Base-by-base conservation (phyloP, 2,888 invertebrate genomes). In the Apodemia zela region DNA sequence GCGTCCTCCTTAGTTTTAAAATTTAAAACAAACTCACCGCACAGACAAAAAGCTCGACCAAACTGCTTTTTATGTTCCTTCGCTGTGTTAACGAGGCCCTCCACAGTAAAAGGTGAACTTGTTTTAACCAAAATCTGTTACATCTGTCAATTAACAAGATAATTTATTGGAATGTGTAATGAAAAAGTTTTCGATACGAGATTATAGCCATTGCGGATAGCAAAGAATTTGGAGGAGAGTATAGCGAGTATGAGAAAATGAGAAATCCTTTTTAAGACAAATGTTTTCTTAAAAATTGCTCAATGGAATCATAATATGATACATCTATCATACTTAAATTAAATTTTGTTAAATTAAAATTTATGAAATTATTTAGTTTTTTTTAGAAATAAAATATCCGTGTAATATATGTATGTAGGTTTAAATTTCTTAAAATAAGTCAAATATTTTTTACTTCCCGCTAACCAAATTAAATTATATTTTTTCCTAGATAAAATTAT, bases 81-180 rank as follows among this genome's bases (percentile, higher is more conserved):
- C 54, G 25, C 54, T 57, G 54, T 29, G n/a, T n/a, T 25, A 54
- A 54, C 54, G 54, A 54, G 13, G 25, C 54, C 54, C 54, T 57
- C 54, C 54, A 57, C 7, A 57, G 54, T 57, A 57, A 57, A 57
- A 57, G 54, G 54, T 57, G 29, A 29, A 57, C 54, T 57, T 57
- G 54, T 25, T 57, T 57, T 29, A 57, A 57, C 54, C 54, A 57
- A 57, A 57, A 29, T 57, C 54, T 57, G 25, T 57, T 25, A 7
- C 54, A 57, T 57, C 54, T 57, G 54, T 57, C 29, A 57, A 57
- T 57, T 57, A 57, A 57, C 15, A 13, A 29, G 54, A 57, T 57
- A 57, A 57, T 8, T 29, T 29, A 57, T 57, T 29, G 54, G 54
- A 57, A 57, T 57, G 54, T 29, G 3, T 3, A 25, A n/a, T n/a